Percentiles rank a stretch among this genome's conserved stretches.
phyloP scores from a whole-genome alignment of 2,888 invertebrate genomes.

The Scelioninae gen. 1 region DNA sequence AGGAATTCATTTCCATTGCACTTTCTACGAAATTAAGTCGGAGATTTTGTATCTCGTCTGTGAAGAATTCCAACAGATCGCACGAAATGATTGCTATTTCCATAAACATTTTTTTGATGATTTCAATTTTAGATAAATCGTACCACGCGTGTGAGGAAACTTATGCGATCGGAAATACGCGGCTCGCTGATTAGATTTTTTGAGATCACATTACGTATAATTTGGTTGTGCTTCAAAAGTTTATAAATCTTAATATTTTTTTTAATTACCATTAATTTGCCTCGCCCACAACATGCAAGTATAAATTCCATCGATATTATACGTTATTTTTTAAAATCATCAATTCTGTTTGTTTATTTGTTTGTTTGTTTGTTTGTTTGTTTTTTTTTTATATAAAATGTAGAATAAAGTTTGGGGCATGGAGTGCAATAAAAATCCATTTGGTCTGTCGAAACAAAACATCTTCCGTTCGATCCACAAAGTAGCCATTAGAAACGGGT shows the following conservation, averaged over 20 bases:
- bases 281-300: too few relatives aligned
- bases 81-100: constrained; percentile 41
- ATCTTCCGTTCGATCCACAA: constrained; percentile 25
- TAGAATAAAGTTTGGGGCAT: background rate
- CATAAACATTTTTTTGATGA: constrained; percentile 54
- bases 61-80: constrained; percentile 39
- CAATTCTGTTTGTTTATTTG: too few relatives aligned
- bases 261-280: too few relatives aligned
- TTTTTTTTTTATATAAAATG: background rate
- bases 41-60: constrained; percentile 28
- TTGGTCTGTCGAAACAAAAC: background rate
- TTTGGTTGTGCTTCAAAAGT: background rate
- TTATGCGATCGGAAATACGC: constrained; percentile 15
- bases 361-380: too few relatives aligned
- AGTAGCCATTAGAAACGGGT: constrained; percentile 41
- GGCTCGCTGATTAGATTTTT: constrained; percentile 17
- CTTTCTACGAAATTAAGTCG: constrained; percentile 55
- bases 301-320: background rate
- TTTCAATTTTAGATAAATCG: constrained; percentile 58
- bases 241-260: too few relatives aligned
- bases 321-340: background rate
- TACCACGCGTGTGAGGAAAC: constrained; percentile 18
- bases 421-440: constrained; percentile 3
- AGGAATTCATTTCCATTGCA: constrained; percentile 48
- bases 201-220: constrained; percentile 5